A percentile compares a stretch with the other conserved stretches of the same genome.
These are phyloP conservation scores for Hormaphis cornu DNA, from an alignment of 1,140 invertebrate species.

Conservation along the genomic window DNA sequence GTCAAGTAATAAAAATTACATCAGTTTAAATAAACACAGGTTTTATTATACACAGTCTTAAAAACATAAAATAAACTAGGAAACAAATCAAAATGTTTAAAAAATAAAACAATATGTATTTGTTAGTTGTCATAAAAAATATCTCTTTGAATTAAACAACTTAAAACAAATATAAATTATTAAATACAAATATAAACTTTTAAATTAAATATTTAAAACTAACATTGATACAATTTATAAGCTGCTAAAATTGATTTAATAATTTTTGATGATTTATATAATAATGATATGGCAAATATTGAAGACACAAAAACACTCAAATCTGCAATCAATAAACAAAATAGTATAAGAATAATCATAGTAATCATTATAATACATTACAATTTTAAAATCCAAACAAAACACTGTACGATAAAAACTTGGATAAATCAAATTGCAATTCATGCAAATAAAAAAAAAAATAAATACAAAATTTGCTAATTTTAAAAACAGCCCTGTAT, in stretches of 20 bases:
- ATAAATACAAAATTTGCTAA: too few species aligned
- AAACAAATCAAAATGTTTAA: not conserved
- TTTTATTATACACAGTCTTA: slow-evolving; percentile 24
- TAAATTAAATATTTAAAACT: not conserved
- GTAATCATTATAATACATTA: not conserved
- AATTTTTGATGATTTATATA: not conserved
- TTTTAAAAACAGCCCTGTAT: too few species aligned
- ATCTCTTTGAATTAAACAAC: not conserved
- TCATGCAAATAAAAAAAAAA: too few species aligned
- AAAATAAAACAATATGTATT: slow-evolving; percentile 19
- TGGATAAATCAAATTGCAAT: too few species aligned
- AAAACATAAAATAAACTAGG: slow-evolving; percentile 6
- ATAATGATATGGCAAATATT: not conserved
- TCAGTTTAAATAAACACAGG: slow-evolving; percentile 10
- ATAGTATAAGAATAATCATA: not conserved
- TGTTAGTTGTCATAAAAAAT: slow-evolving; percentile 7
- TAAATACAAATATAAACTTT: not conserved
- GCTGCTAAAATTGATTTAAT: not conserved
- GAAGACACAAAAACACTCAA: not conserved
- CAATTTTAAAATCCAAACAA: too few species aligned
- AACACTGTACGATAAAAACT: too few species aligned
- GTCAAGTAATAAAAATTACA: not conserved
- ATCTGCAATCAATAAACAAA: not conserved
- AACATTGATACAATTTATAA: slow-evolving; percentile 5
- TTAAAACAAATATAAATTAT: not conserved